These are phyloP conservation scores for Mycteria americana DNA, from an alignment of 2,797 vertebrate genomes.

Conservation along the genomic window DNA sequence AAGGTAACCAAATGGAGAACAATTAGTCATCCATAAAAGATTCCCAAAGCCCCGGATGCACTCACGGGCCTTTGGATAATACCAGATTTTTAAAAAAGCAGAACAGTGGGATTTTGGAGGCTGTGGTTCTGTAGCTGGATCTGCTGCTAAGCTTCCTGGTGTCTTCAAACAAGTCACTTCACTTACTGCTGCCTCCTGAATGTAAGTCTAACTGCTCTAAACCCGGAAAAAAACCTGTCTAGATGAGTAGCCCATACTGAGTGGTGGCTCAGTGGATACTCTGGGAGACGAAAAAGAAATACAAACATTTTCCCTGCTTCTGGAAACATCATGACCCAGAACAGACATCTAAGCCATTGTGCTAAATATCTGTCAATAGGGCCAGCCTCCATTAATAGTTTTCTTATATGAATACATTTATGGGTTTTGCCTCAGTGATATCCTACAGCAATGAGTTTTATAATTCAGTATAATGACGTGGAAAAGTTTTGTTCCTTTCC, in stretches of 20 bases:
- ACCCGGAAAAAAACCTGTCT: rapidly evolving
- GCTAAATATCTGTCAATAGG: neutral
- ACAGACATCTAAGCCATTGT: neutral
- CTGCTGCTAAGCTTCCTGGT: neutral
- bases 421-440: neutral
- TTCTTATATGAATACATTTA: neutral
- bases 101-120: neutral
- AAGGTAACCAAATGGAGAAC: neutral
- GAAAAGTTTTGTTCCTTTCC: neutral
- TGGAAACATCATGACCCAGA: neutral
- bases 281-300: neutral
- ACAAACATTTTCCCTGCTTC: neutral
- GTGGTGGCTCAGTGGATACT: neutral
- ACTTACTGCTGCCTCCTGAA: neutral
- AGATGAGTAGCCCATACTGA: neutral
- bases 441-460: neutral
- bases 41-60: neutral
- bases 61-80: neutral
- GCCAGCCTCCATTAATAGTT: neutral
- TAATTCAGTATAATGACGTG: neutral
- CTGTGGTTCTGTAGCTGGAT: neutral
- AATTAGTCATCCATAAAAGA: neutral
- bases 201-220: neutral
- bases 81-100: neutral
- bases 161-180: neutral